Base-by-base conservation (phyloP, 2,113 vertebrate species). In the Clinocottus analis region DNA sequence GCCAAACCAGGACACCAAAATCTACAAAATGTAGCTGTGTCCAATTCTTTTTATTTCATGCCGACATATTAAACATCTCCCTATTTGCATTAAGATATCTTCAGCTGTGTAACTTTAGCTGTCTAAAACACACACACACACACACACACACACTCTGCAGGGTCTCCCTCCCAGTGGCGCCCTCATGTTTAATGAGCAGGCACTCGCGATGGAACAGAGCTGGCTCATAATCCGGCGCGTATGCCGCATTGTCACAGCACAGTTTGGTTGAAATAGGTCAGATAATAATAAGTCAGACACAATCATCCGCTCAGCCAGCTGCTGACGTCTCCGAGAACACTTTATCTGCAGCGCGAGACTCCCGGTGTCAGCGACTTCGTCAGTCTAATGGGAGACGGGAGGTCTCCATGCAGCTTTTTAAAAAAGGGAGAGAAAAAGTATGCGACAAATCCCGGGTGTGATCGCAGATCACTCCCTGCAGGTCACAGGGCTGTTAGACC, bases 231-330 rank as follows among this genome's bases (percentile, higher is more conserved):
- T 58, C n/a, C n/a, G n/a, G n/a, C n/a, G 35, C 35, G 72, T 41
- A 5, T 56, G 37, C 11, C 65, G 62, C 70, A 45, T 75, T 60
- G 72, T 64, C 41, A 75, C 56, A 79, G 55, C 41, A 58, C 16
- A 29, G 7, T 62, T 84, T 29, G 21, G 35, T 63, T 60, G 49
- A 67, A 67, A 51, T 66, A 47, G 41, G 63, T 47, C 63, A 47
- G 25, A 12, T 39, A 74, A 71, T 31, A 59, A 29, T 12, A 25
- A 51, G 45, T n/a, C 41, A 56, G 23, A 29, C 49, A n/a, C n/a
- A 37, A 13, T 19, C 19, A 61, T 58, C 43, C 39, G 39, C 51
- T 70, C 37, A n/a, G 21, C 51, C n/a, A 17, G 41, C 51, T 41
- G 53, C 51, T 56, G 27, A 1, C 2, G 62, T 75, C 63, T 72